Evolutionary conservation across 2,797 vertebrate genomes (phyloP), one percentile per base, ranked within the genome.

Genomic region (Muscicapa comitata): DNA sequence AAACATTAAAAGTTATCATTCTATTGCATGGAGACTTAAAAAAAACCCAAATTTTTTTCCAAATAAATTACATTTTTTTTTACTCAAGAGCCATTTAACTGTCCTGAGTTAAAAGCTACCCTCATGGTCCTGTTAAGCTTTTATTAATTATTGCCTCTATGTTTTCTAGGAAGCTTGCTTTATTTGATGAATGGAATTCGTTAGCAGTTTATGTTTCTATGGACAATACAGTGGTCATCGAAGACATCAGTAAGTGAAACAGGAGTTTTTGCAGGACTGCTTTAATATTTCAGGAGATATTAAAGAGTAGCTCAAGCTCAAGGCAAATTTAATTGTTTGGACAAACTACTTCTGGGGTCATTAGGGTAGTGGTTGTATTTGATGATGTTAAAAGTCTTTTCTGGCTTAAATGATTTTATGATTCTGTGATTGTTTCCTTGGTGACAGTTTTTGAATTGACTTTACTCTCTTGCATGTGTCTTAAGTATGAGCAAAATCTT

Each of bases 161-260:
- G 59, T 94, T 97, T 97, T 97, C 50, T 94, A 99, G 98, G 97
- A 99, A 99, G 96, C 98, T 99, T 85, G 98, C 98, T 84, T 97
- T 99, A 90, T 99, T 99, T 98, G 98, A 99, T 51, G 98, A 99
- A 57, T 99, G 98, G 98, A 99, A 98, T 95, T 98, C 98, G 3
- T 95, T 99, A 96, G 98, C 98, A 68, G 98, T 99, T 91, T 99
- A 99, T 87, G 98, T 99, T 65, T 98, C 98, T 18, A 99, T 99
- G 98, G 98, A 99, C 97, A 99, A 99, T 83, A 99, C 98, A 2
- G 98, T 99, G 77, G 98, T 99, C 94, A 98, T 99, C 57, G 98
- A 99, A 97, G 98, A 99, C 96, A 99, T 99, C 97, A 98, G 98
- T 99, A 97, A 98, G 98, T 98, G 59, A 83, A 72, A 66, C 9